Base-by-base conservation (phyloP, 2,888 invertebrate genomes). In the Chalcis sispes region DNA sequence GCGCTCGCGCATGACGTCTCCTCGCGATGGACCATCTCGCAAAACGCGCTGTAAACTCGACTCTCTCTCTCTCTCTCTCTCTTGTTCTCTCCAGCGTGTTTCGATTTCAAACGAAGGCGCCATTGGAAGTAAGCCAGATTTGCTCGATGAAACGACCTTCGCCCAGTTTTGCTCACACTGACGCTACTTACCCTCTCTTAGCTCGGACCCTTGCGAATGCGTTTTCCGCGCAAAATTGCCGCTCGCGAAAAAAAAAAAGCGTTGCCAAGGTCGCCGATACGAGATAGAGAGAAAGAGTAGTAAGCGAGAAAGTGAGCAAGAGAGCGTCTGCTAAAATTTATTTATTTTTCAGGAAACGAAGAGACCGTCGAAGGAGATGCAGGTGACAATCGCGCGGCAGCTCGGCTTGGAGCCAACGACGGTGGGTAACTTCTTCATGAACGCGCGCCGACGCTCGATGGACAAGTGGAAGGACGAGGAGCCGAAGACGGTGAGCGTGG, bases 391-490 rank as follows among this genome's bases (percentile, higher is more conserved):
- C 91, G 98, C 98, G 32, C 92, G 98, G 82, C 98, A 99, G 89
- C 91, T 99, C 84, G 98, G 98, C 79, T 91, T 99, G 81, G 98
- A 98, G 89, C 98, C 98, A 69, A 98, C 98, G 70, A 99, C 99
- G 13, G 98, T 99, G 75, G 98, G 99, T 64, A 99, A 99, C 90
- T 99, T 99, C 92, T 99, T 99, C 91, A 99, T 99, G 99, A 99
- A 99, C 90, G 99, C 99, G n/a, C 92, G 99, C 77, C 93, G 99
- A 83, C 93, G 99, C 81, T 96, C 96, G 2, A 96, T 96, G 96
- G 99, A 99, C 90, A 99, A 98, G 87, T 99, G 98, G 98, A 95
- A 96, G 89, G 98, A 98, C 87, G 97, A 98, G 85, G 96, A 95
- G 82, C 94, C 94, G 67, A 93, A 73, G 42, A 13, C 66, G 48